These are phyloP conservation scores for Corythornis leucogaster DNA, from an alignment of 2,797 vertebrate species.

Conservation along the genomic window DNA sequence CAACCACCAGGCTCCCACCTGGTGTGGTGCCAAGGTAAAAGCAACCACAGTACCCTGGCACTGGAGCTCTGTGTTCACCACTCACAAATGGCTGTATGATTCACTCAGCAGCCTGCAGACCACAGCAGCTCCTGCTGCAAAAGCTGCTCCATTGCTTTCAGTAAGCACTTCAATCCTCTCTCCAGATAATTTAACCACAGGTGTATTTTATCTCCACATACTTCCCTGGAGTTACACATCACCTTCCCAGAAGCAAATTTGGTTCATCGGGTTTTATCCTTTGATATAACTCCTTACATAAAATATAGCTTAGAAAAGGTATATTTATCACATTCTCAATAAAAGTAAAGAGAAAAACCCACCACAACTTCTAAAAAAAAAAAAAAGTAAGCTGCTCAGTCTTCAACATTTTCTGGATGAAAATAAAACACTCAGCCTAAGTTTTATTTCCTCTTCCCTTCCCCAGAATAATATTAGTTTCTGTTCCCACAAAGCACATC, in stretches of 20 bases:
- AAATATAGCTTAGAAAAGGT: not conserved
- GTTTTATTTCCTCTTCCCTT: conserved; percentile 32
- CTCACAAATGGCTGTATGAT: not conserved
- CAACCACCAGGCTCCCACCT: not conserved
- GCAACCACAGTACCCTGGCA: not conserved
- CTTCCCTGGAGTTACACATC: not conserved
- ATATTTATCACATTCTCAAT: not conserved
- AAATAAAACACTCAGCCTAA: conserved; percentile 42
- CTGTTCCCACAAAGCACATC: conserved; percentile 26
- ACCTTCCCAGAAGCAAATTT: conserved; percentile 19
- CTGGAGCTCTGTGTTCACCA: not conserved
- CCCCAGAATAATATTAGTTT: conserved; percentile 43
- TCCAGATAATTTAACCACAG: conserved; percentile 20
- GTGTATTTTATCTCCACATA: conserved; percentile 22
- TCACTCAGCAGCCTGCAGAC: not conserved
- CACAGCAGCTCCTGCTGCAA: not conserved
- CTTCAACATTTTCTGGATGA: not conserved
- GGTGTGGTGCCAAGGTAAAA: not conserved
- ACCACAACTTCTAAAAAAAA: not conserved
- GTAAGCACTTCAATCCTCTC: not conserved
- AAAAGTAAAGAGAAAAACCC: not conserved
- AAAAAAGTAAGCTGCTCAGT: not conserved
- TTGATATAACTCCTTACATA: conserved; percentile 18
- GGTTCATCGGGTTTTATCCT: not conserved
- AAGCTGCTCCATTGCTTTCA: not conserved